These are phyloP conservation scores for Falco cherrug DNA, from an alignment of 2,797 vertebrate genomes.

Conservation along the genomic window DNA sequence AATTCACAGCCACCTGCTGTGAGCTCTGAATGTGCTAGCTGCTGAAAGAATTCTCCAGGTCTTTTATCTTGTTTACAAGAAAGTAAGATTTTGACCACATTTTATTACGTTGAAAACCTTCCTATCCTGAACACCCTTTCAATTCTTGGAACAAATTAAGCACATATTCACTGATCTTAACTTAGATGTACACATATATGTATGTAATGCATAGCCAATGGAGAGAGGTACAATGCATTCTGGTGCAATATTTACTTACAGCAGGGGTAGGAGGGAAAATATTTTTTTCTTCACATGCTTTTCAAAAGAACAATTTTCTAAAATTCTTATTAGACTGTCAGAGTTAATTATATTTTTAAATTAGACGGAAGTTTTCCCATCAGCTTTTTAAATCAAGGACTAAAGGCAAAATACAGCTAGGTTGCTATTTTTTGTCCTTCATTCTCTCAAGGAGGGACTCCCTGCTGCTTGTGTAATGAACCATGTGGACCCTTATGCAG, in stretches of 20 bases:
- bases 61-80: neutral
- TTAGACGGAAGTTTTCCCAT: neutral
- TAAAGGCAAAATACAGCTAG: neutral
- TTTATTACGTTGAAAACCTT: neutral
- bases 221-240: neutral
- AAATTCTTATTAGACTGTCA: conserved; percentile 2
- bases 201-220: neutral
- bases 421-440: neutral
- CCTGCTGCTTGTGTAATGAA: conserved; percentile 33
- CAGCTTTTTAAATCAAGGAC: conserved; percentile 6
- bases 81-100: neutral
- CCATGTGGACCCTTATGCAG: neutral
- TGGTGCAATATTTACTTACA: neutral
- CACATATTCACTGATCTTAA: neutral
- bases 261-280: neutral
- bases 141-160: neutral
- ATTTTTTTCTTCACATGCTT: neutral
- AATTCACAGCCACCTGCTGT: neutral
- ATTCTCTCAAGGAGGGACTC: neutral
- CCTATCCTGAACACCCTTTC: neutral
- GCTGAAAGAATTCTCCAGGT: neutral
- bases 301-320: conserved; percentile 16
- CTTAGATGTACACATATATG: neutral
- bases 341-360: conserved; percentile 26
- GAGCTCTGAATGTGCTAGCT: neutral